Base-by-base conservation (phyloP, 1,140 invertebrate genomes). In the Achatina immaculata region DNA sequence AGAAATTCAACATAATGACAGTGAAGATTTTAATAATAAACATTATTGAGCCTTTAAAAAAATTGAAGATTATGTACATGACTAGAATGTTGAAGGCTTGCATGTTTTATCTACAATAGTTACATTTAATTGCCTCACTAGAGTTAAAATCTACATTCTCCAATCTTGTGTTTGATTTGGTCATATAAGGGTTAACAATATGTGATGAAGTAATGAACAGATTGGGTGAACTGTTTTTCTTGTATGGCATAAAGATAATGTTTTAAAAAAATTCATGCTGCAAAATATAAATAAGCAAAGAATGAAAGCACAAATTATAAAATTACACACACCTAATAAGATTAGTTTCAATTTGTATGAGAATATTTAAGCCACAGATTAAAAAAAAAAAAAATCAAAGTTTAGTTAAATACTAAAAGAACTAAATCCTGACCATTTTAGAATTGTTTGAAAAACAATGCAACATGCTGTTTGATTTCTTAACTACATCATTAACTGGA, bases 21-120 rank as follows among this genome's bases (percentile, higher is more conserved):
- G 6, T 4, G 7, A 4, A 62, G 4, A 9, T 14, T n/a, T 6
- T 34, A 31, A 1, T 62, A 31, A 62, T 62, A 3, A 62, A 62
- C 28, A 62, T 31, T 34, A 62, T 34, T 62, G n/a, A 62, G 58
- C 58, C 58, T 31, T 62, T 0, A 62, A 62, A 62, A 62, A 62
- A 31, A 34, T 31, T n/a, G n/a, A 34, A 6, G 31, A 3, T 9
- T 62, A 31, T 62, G 31, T 62, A 62, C 58, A 62, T 62, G 58
- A 62, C 58, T 62, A 62, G 58, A 62, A 4, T 62, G n/a, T 31
- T 62, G 58, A 28, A 62, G 58, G n/a, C 31, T n/a, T 62, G 58
- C 4, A 4, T 62, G 4, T 2, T 31, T 62, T 31, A 1, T 28
- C 28, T 21, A 62, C 31, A n/a, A 62, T 28, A 62, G n/a, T 62